Conservation (phyloP, 1,140 invertebrate genomes). For the Trinorchestia longiramus region DNA sequence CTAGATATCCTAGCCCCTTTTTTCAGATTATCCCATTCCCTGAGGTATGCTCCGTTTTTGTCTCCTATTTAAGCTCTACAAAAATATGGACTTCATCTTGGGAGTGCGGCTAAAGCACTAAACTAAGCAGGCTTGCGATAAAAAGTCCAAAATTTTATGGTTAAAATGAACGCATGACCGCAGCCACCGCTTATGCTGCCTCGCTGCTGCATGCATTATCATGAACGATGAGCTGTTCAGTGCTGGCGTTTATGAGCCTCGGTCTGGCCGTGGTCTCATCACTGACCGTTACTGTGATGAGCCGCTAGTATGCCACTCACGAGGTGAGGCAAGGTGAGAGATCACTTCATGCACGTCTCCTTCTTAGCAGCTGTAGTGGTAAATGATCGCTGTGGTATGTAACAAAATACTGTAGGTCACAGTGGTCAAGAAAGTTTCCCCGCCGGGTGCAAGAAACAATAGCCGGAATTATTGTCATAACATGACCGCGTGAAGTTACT, state of each 20-base stretch:
- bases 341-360: not conserved
- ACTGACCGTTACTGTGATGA: not conserved
- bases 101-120: not conserved
- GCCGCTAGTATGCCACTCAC: not conserved
- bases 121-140: not conserved
- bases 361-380: not conserved
- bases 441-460: too few relatives aligned
- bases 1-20: not conserved
- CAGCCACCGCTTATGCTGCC: not conserved
- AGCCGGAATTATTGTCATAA: too few relatives aligned
- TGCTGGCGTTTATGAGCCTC: not conserved
- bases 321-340: not conserved
- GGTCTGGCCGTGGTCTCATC: not conserved
- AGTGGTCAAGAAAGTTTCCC: too few relatives aligned
- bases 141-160: not conserved
- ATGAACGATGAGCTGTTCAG: not conserved
- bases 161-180: not conserved
- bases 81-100: conserved; percentile 9
- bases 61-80: not conserved
- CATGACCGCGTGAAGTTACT: too few relatives aligned
- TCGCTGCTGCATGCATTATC: not conserved
- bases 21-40: not conserved
- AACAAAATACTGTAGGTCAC: too few relatives aligned
- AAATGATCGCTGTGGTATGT: not conserved
- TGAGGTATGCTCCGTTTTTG: not conserved